Evolutionary conservation across 1,140 invertebrate species (phyloP).

Genomic region (Drosophila repletoides): DNA sequence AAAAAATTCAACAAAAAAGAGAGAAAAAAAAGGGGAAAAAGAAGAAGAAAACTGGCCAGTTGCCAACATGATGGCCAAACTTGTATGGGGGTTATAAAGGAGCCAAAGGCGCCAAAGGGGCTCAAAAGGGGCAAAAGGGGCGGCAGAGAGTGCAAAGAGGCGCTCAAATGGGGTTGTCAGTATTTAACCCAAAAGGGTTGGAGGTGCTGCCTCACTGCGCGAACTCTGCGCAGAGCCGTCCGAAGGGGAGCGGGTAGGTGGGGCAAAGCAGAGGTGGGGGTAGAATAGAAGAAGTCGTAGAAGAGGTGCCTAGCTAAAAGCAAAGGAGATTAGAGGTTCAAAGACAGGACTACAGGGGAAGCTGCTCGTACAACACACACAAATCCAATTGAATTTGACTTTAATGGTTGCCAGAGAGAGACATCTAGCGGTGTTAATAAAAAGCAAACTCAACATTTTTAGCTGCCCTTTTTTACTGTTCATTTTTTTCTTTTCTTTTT

Average conservation of each 20-base stretch:
- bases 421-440: slow-evolving; percentile 78
- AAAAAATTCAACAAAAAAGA: background rate
- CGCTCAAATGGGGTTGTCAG: slow-evolving; percentile 82
- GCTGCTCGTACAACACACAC: slow-evolving; percentile 27
- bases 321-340: slow-evolving; percentile 80
- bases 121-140: too few relatives aligned
- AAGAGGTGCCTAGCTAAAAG: slow-evolving; percentile 71
- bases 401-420: slow-evolving; percentile 70
- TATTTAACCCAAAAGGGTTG: slow-evolving; percentile 82
- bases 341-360: slow-evolving; percentile 20
- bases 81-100: slow-evolving; percentile 56
- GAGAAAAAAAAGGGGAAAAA: slow-evolving; percentile 22
- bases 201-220: slow-evolving; percentile 78
- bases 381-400: slow-evolving; percentile 71
- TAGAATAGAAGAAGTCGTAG: too few relatives aligned
- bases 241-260: background rate
- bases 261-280: too few relatives aligned
- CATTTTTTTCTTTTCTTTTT: slow-evolving; percentile 11
- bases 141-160: slow-evolving; percentile 72
- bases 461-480: slow-evolving; percentile 7
- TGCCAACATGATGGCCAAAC: slow-evolving; percentile 49
- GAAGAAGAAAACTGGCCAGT: slow-evolving; percentile 30
- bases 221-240: slow-evolving; percentile 61
- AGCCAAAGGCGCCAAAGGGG: too few relatives aligned
- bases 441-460: slow-evolving; percentile 62